Conservation (phyloP, 2,113 vertebrate species). For the Vidua chalybeata region DNA sequence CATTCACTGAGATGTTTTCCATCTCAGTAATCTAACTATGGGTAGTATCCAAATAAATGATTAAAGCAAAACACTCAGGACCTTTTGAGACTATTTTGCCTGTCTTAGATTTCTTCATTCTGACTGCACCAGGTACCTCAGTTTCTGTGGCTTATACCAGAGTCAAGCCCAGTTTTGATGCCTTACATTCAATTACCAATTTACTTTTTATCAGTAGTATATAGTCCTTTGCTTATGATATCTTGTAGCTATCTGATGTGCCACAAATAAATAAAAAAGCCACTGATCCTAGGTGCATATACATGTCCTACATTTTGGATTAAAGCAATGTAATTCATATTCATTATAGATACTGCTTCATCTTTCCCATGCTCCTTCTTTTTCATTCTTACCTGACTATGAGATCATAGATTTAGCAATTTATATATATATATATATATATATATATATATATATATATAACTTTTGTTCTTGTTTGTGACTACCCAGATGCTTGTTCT, state of each 20-base stretch:
- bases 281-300: background rate
- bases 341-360: background rate
- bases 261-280: background rate
- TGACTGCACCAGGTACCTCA: background rate
- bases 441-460: background rate
- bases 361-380: background rate
- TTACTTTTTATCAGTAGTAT: background rate
- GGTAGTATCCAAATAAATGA: background rate
- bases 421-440: no score
- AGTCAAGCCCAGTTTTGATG: background rate
- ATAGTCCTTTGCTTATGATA: background rate
- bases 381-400: background rate
- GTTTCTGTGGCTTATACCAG: background rate
- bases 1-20: background rate
- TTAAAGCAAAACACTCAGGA: background rate
- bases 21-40: background rate
- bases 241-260: background rate
- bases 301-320: fast-evolving
- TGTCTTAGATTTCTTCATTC: background rate
- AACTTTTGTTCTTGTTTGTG: background rate
- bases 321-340: background rate
- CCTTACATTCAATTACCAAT: background rate
- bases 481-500: background rate
- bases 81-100: background rate
- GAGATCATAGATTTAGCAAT: background rate